Percentiles rank a stretch among this genome's conserved stretches.
phyloP scores from a whole-genome alignment of 2,113 vertebrate species.

The Cyprinodon tularosa region DNA sequence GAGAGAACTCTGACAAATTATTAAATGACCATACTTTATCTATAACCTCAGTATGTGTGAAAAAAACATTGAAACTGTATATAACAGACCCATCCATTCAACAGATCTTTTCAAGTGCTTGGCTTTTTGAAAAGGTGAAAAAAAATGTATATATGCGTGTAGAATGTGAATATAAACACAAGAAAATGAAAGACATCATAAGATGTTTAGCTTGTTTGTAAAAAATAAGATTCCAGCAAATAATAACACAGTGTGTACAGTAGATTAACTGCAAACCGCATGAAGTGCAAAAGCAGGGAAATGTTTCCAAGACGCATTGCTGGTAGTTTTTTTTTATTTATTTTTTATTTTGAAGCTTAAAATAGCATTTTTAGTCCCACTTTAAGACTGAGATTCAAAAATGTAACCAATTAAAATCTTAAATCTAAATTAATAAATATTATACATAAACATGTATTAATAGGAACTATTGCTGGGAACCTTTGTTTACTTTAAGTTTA shows the following conservation, averaged over 20 bases:
- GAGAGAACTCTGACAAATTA: constrained; percentile 27
- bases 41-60: constrained; percentile 16
- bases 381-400: too few relatives aligned
- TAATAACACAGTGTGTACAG: not conserved
- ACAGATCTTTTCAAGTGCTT: not conserved
- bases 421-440: too few relatives aligned
- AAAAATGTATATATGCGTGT: not conserved
- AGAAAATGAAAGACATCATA: not conserved
- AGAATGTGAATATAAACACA: not conserved
- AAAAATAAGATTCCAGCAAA: not conserved
- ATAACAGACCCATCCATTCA: not conserved
- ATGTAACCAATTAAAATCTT: too few relatives aligned
- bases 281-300: too few relatives aligned
- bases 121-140: not conserved
- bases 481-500: too few relatives aligned
- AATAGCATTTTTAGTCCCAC: too few relatives aligned
- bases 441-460: too few relatives aligned
- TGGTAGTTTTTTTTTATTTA: too few relatives aligned
- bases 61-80: constrained; percentile 12
- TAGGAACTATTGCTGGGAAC: too few relatives aligned
- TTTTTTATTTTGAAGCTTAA: too few relatives aligned
- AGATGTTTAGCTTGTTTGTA: not conserved
- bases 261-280: too few relatives aligned
- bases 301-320: too few relatives aligned
- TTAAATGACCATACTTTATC: constrained; percentile 9